These are phyloP conservation scores for Hemitrygon akajei DNA, from an alignment of 2,797 vertebrate species.

Conservation along the genomic window DNA sequence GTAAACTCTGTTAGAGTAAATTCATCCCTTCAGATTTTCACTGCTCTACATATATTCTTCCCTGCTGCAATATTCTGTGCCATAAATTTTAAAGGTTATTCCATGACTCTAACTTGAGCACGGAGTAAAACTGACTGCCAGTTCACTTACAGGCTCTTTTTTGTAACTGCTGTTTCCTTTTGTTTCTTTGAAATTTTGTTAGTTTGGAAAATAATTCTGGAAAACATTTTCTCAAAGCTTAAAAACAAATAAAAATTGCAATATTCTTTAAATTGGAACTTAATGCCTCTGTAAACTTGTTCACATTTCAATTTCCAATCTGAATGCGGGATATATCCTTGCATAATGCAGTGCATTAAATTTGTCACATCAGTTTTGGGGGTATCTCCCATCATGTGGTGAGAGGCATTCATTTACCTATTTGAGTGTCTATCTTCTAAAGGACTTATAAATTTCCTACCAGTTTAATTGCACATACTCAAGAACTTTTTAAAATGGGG, in stretches of 20 bases:
- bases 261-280: neutral
- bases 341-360: neutral
- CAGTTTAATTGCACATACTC: neutral
- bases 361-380: neutral
- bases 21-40: neutral
- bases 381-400: neutral
- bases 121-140: neutral
- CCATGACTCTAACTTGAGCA: neutral
- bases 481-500: neutral
- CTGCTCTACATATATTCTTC: neutral
- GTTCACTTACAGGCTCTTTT: neutral
- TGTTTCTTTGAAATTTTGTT: neutral
- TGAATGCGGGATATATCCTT: neutral
- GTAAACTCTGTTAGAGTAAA: neutral
- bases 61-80: neutral
- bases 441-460: neutral
- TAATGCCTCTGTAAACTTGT: neutral
- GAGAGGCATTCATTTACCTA: neutral
- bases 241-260: neutral
- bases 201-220: too few species aligned
- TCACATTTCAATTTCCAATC: neutral
- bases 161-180: neutral
- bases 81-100: neutral
- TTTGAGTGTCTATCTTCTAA: neutral
- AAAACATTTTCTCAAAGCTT: neutral